Conservation (phyloP, 2,888 invertebrate genomes). For the Hymenopus coronatus region DNA sequence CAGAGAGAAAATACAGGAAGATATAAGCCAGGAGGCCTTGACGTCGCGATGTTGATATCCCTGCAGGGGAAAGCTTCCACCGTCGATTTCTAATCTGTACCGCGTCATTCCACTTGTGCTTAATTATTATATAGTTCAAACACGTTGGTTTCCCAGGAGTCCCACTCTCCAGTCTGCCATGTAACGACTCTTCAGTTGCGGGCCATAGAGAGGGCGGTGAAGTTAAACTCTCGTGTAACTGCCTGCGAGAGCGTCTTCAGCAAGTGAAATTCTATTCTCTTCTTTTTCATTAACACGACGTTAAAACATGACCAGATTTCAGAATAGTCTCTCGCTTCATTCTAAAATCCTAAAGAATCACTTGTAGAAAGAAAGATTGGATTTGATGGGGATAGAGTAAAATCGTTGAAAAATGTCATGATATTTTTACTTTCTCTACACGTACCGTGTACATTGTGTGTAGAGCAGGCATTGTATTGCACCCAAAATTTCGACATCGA, state of each 20-base stretch:
- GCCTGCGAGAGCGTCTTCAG: neutral
- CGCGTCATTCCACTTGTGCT: neutral
- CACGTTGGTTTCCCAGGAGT: neutral
- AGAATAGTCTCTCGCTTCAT: no score
- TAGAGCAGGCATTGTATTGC: no score
- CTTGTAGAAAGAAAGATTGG: no score
- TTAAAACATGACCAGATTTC: no score
- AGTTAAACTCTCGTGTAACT: neutral
- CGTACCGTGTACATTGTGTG: no score
- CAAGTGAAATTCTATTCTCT: neutral
- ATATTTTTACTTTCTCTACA: no score
- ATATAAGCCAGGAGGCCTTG: no score
- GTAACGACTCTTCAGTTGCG: neutral
- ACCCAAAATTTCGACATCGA: no score
- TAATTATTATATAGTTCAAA: neutral
- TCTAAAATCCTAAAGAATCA: no score
- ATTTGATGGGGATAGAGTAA: no score
- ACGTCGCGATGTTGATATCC: neutral
- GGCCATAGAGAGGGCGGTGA: neutral
- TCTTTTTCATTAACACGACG: neutral
- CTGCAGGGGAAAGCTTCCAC: neutral
- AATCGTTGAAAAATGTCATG: no score
- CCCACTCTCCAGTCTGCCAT: neutral
- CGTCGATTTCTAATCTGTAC: neutral
- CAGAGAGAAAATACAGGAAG: no score